Percentiles rank a stretch among this genome's conserved stretches.
phyloP scores from a whole-genome alignment of 2,888 invertebrate species.

The Zhuqinia jingwanae region DNA sequence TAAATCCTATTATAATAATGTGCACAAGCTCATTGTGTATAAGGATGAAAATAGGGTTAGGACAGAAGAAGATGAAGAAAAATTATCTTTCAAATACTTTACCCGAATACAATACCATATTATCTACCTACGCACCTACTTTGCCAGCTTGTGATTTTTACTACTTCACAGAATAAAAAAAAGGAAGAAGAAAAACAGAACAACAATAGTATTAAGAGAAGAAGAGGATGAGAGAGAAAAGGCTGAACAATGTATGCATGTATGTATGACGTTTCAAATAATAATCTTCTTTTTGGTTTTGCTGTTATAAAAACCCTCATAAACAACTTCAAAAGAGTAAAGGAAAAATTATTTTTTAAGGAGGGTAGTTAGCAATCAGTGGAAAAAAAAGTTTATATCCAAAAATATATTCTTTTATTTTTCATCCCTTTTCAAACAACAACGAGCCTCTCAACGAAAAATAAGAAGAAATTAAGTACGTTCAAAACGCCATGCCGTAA shows the following conservation, averaged over 20 bases:
- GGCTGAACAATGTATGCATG: neutral
- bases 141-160: neutral
- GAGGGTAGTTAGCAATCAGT: neutral
- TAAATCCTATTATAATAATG: neutral
- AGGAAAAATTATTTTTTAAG: too few species aligned
- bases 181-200: neutral
- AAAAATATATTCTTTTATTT: neutral
- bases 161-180: neutral
- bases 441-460: neutral
- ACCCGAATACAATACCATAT: too few species aligned
- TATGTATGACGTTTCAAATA: neutral
- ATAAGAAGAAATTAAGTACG: neutral
- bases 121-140: neutral
- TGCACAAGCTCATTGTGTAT: neutral
- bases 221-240: too few species aligned
- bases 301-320: neutral
- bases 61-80: too few species aligned
- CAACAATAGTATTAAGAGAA: neutral
- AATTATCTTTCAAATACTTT: too few species aligned
- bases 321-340: neutral
- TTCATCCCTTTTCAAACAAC: too few species aligned
- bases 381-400: neutral
- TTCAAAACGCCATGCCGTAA: neutral
- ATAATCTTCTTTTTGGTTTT: neutral
- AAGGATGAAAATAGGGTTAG: neutral